Evolutionary conservation across 2,113 vertebrate genomes (phyloP).

Genomic region (Herpailurus yagouaroundi): DNA sequence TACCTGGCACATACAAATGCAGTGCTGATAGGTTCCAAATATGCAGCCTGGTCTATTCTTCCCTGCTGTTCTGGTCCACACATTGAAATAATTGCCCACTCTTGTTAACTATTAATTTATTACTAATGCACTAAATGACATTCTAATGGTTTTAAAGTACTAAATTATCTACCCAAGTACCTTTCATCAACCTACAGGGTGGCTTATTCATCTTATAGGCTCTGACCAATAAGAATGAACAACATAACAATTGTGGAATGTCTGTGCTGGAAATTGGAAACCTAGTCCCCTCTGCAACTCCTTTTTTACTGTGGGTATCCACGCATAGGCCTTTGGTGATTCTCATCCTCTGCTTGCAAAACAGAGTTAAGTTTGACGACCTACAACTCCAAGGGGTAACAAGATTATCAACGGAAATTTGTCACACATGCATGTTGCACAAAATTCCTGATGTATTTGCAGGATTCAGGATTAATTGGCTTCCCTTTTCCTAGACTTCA

Average conservation of each 20-base stretch:
- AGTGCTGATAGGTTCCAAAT: not conserved
- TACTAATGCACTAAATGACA: not conserved
- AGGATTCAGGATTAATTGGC: not conserved
- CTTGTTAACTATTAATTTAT: constrained; percentile 37
- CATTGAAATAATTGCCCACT: not conserved
- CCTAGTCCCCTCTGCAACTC: not conserved
- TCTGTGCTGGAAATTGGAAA: not conserved
- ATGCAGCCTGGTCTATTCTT: not conserved
- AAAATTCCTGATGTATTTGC: not conserved
- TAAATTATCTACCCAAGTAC: not conserved
- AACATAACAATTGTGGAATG: not conserved
- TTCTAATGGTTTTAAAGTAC: constrained; percentile 28
- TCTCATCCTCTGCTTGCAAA: not conserved
- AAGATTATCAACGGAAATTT: not conserved
- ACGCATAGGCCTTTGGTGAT: accelerated
- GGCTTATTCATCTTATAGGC: not conserved
- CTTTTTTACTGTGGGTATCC: not conserved
- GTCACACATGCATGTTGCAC: not conserved
- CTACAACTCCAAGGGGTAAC: too few species aligned
- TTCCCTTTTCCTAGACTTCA: not conserved
- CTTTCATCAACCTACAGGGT: not conserved
- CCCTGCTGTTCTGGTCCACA: not conserved
- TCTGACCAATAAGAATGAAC: not conserved
- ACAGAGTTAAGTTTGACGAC: not conserved
- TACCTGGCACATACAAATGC: not conserved